phyloP scores from a whole-genome alignment of 2,113 vertebrate species.

The Mastomys coucha region DNA sequence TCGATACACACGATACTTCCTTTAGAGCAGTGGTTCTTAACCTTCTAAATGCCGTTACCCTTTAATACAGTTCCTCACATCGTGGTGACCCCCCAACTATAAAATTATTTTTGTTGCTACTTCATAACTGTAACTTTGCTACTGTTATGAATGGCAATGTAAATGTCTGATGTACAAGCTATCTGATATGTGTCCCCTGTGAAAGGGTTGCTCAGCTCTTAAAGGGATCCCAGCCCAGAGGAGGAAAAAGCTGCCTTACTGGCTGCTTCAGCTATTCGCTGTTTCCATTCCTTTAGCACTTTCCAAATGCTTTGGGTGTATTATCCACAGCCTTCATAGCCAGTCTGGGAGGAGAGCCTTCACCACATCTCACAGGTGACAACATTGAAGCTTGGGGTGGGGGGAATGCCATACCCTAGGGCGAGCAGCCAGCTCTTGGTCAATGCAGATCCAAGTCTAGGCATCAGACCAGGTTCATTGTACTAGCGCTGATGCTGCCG shows the following conservation, averaged over 20 bases:
- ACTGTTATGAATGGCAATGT: neutral
- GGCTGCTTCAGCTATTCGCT: neutral
- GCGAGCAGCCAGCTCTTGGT: neutral
- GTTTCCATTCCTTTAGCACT: neutral
- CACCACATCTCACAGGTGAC: neutral
- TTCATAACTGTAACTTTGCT: neutral
- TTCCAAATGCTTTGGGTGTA: neutral
- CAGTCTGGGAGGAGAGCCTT: neutral
- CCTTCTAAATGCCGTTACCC: neutral
- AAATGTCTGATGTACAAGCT: neutral
- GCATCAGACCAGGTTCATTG: neutral
- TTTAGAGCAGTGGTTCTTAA: neutral
- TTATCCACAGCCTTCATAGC: neutral
- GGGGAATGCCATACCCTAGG: neutral
- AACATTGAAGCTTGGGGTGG: neutral
- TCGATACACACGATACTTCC: accelerated
- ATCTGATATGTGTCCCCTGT: neutral
- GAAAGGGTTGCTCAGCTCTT: neutral
- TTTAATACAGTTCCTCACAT: neutral
- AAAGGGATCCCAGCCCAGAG: neutral
- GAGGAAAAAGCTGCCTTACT: neutral
- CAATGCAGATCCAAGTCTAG: neutral
- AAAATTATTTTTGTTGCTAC: neutral
- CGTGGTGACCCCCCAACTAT: neutral
- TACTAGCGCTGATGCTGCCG: accelerated